Evolutionary conservation across 2,888 invertebrate species (phyloP).

Genomic region (Acronicta leporina): DNA sequence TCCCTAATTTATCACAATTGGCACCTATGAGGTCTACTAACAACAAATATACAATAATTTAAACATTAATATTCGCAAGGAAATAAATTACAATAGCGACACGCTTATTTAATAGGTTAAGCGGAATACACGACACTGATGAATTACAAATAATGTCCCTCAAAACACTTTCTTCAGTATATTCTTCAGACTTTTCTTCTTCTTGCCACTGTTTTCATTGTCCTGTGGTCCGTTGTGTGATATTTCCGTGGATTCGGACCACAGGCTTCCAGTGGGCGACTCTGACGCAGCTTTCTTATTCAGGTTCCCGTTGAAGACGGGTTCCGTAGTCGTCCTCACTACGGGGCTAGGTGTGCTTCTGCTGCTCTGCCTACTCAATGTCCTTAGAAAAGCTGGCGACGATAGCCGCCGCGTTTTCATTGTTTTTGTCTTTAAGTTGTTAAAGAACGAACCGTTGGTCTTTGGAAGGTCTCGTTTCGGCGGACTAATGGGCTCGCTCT

Average conservation of each 20-base stretch:
- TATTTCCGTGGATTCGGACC: slow-evolving; percentile 85
- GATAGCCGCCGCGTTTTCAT: slow-evolving; percentile 88
- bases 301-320: slow-evolving; percentile 78
- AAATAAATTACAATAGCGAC: slow-evolving; percentile 82
- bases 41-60: slow-evolving; percentile 76
- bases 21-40: slow-evolving; percentile 84
- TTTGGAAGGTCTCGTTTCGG: slow-evolving; percentile 76
- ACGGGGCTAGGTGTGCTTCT: slow-evolving; percentile 82
- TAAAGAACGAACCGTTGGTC: slow-evolving; percentile 85
- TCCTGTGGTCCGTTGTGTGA: slow-evolving; percentile 79
- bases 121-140: slow-evolving; percentile 58
- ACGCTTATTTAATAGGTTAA: slow-evolving; percentile 62
- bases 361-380: slow-evolving; percentile 86
- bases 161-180: slow-evolving; percentile 94
- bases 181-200: slow-evolving; percentile 92
- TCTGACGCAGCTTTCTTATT: slow-evolving; percentile 79
- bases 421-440: slow-evolving; percentile 83
- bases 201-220: slow-evolving; percentile 82
- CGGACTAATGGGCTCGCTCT: slow-evolving; percentile 58
- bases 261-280: slow-evolving; percentile 83
- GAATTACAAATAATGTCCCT: slow-evolving; percentile 66
- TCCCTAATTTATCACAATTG: slow-evolving; percentile 88
- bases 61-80: slow-evolving; percentile 76
- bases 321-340: slow-evolving; percentile 71
- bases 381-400: slow-evolving; percentile 89